A percentile compares a stretch with the other conserved stretches of the same genome.
phyloP scores from a whole-genome alignment of 2,113 vertebrate species.

The Azemiops feae region DNA sequence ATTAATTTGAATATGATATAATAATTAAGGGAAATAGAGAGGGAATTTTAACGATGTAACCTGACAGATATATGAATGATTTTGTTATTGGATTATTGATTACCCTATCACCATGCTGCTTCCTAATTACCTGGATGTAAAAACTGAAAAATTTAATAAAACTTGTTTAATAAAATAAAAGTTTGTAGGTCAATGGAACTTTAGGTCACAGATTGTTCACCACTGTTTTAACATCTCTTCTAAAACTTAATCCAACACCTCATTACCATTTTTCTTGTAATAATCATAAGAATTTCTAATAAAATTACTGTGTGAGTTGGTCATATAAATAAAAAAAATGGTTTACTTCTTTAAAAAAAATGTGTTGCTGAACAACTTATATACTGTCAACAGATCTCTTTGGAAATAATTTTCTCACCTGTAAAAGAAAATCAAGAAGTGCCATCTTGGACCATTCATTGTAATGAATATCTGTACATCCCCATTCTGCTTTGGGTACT shows the following conservation, averaged over 20 bases:
- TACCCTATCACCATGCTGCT: too few species aligned
- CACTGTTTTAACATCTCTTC: background rate
- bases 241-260: background rate
- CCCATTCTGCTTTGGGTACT: slow-evolving; percentile 78
- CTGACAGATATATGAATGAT: too few species aligned
- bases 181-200: background rate
- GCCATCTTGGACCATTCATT: slow-evolving; percentile 93
- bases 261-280: background rate
- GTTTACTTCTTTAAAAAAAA: background rate
- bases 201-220: background rate
- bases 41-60: too few species aligned
- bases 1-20: too few species aligned
- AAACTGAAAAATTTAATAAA: too few species aligned
- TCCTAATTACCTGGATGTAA: too few species aligned
- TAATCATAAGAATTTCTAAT: background rate
- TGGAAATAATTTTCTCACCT: slow-evolving; percentile 73
- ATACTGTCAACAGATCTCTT: background rate
- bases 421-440: slow-evolving; percentile 93
- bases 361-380: background rate
- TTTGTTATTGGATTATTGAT: too few species aligned
- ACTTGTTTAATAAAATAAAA: too few species aligned
- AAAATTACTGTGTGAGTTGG: background rate
- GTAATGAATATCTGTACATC: slow-evolving; percentile 85
- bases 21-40: too few species aligned
- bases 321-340: background rate